Conservation (phyloP, 2,888 invertebrate genomes). For the Proisotoma minuta region DNA sequence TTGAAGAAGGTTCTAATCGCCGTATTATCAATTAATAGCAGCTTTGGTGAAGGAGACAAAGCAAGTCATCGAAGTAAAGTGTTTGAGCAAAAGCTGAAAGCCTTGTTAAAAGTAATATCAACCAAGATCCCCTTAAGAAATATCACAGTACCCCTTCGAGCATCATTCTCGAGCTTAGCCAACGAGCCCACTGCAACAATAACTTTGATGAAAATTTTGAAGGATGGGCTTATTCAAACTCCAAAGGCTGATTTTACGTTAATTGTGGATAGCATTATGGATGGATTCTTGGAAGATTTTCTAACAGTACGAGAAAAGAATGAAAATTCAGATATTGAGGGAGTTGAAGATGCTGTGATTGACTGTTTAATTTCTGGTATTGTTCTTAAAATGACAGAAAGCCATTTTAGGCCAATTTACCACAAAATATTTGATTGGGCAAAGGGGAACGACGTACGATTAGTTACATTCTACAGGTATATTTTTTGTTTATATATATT, state of each 20-base stretch:
- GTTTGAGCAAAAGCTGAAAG: constrained; percentile 42
- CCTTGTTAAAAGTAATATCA: constrained; percentile 37
- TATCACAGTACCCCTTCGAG: constrained; percentile 36
- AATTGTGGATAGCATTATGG: constrained; percentile 64
- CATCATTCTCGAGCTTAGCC: constrained; percentile 32
- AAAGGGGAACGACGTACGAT: constrained; percentile 58
- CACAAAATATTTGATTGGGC: constrained; percentile 86
- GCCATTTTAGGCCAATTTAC: constrained; percentile 81
- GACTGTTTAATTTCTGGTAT: constrained; percentile 68
- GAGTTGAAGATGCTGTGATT: constrained; percentile 69
- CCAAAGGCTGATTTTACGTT: constrained; percentile 62
- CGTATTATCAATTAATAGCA: constrained; percentile 32
- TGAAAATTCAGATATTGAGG: constrained; percentile 52
- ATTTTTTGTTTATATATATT: too few species aligned
- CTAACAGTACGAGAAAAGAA: constrained; percentile 48
- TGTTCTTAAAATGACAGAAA: constrained; percentile 82
- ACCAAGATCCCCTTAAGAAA: constrained; percentile 44
- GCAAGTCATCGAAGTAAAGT: constrained; percentile 34
- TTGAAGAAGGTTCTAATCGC: constrained; percentile 36
- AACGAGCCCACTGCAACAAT: constrained; percentile 55
- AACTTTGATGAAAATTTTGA: constrained; percentile 69
- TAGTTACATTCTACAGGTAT: constrained; percentile 76
- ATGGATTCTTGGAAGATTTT: constrained; percentile 64
- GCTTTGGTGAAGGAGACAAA: constrained; percentile 32
- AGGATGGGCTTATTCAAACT: constrained; percentile 65